phyloP scores from a whole-genome alignment of 2,888 invertebrate species.

The Calliscelio sp. region DNA sequence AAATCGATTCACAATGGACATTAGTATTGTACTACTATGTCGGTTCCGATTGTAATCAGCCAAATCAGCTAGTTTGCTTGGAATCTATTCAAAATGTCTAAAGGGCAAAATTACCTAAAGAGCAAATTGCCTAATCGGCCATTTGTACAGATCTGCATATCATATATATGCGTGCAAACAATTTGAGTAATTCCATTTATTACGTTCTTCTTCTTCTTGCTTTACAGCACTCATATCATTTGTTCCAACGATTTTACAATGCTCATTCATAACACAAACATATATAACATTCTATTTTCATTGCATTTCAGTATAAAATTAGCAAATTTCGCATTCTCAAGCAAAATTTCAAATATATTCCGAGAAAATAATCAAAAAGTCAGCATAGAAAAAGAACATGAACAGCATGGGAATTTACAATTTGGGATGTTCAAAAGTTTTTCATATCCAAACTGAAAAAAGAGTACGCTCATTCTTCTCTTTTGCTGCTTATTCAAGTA shows the following conservation, averaged over 20 bases:
- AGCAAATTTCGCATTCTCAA: too few relatives aligned
- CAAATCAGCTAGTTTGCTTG: conserved; percentile 61
- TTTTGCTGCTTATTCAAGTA: conserved; percentile 25
- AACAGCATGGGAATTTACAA: too few relatives aligned
- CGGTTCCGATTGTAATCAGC: conserved; percentile 50
- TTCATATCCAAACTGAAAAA: too few relatives aligned
- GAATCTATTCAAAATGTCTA: conserved; percentile 58
- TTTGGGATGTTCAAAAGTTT: too few relatives aligned
- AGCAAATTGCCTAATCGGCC: conserved; percentile 52
- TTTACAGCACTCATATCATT: background rate
- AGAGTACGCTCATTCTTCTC: background rate
- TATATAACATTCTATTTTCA: too few relatives aligned
- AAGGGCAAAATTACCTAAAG: conserved; percentile 51
- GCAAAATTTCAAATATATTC: too few relatives aligned
- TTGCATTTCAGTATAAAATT: too few relatives aligned
- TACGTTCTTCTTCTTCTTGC: background rate
- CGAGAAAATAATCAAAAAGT: too few relatives aligned
- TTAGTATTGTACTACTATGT: conserved; percentile 36
- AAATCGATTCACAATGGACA: conserved; percentile 56
- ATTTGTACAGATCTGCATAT: conserved; percentile 40
- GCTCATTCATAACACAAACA: background rate
- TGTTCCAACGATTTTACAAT: too few relatives aligned
- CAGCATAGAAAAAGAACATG: too few relatives aligned
- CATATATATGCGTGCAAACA: conserved; percentile 29
- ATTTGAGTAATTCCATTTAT: conserved; percentile 24